Conservation (phyloP, 2,888 invertebrate species). For the Carcina quercana region DNA sequence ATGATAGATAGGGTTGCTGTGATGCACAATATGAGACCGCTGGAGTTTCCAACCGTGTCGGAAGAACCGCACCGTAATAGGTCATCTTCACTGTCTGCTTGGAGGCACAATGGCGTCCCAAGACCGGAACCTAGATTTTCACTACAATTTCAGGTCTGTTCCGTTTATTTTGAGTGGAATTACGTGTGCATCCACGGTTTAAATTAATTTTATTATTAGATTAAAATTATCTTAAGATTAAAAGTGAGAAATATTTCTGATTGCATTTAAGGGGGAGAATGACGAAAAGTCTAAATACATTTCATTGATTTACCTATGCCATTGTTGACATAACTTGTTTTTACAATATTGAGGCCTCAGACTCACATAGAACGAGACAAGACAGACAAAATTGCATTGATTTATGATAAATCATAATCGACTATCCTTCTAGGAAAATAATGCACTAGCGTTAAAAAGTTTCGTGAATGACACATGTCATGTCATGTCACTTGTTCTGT, state of each 20-base stretch:
- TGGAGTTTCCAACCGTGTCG: conserved; percentile 30
- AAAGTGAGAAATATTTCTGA: too few relatives aligned
- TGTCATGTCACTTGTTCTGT: conserved; percentile 27
- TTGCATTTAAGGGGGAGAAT: too few relatives aligned
- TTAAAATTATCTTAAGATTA: too few relatives aligned
- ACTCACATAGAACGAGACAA: too few relatives aligned
- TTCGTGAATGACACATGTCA: conserved; percentile 16
- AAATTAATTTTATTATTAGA: too few relatives aligned
- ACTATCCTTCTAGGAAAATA: not conserved
- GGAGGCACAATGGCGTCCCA: conserved; percentile 35
- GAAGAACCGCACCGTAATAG: conserved; percentile 41
- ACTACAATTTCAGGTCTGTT: conserved; percentile 49
- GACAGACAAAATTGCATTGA: too few relatives aligned
- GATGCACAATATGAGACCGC: conserved; percentile 47
- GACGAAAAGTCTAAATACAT: too few relatives aligned
- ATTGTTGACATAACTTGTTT: too few relatives aligned
- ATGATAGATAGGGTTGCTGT: conserved; percentile 49
- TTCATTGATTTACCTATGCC: too few relatives aligned
- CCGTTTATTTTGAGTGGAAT: too few relatives aligned
- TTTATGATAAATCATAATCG: not conserved
- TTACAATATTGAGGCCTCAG: too few relatives aligned
- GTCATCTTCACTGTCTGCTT: conserved; percentile 53
- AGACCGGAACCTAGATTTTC: conserved; percentile 56
- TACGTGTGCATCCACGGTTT: too few relatives aligned
- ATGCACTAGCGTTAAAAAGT: conserved; percentile 6